phyloP scores from a whole-genome alignment of 2,113 vertebrate species.

The Notiomystis cincta region DNA sequence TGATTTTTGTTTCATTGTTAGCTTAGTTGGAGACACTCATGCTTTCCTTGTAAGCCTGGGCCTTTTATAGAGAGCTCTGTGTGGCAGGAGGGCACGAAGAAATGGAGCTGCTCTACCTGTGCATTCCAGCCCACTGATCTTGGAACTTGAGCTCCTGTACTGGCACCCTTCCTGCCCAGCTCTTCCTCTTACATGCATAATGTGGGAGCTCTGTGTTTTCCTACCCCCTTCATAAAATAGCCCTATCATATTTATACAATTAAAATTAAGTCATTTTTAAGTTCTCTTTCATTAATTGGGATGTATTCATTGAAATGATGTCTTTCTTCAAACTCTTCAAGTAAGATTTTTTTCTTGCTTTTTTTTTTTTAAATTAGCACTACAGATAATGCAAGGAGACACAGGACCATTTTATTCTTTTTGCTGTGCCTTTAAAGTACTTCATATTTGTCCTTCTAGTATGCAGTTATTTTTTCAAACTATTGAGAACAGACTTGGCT shows the following conservation, averaged over 20 bases:
- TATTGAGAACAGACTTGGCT: not conserved
- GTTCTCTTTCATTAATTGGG: not conserved
- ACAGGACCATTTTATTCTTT: not conserved
- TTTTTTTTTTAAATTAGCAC: not conserved
- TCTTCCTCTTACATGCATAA: not conserved
- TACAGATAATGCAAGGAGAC: not conserved
- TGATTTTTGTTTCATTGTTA: not conserved
- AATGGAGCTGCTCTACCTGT: not conserved
- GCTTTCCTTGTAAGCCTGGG: not conserved
- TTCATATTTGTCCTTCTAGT: not conserved
- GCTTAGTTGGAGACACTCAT: not conserved
- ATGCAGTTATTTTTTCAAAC: not conserved
- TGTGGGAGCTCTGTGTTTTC: not conserved
- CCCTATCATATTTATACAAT: not conserved
- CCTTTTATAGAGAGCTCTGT: not conserved
- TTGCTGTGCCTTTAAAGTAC: not conserved
- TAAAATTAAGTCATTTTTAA: not conserved
- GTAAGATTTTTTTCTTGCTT: not conserved
- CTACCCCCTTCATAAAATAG: not conserved
- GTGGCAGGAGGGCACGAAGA: not conserved
- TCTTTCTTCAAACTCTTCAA: not conserved
- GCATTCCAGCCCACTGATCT: not conserved
- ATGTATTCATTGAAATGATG: not conserved
- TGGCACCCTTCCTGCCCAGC: not conserved
- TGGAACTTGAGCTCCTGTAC: not conserved